Conservation (phyloP, 2,797 vertebrate species). For the Pagetopsis macropterus region DNA sequence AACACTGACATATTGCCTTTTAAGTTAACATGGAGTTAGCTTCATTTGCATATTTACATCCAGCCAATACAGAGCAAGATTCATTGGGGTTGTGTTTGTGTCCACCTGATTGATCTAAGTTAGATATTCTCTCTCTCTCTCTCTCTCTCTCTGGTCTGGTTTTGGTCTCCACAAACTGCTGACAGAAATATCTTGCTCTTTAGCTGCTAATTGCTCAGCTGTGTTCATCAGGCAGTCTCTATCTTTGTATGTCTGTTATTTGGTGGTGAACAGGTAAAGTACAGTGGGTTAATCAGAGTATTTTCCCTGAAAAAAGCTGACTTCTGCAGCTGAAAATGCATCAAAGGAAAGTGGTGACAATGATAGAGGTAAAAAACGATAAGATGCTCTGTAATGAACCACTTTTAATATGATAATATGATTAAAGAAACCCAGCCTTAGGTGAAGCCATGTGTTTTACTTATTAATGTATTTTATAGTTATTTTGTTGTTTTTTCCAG, state of each 20-base stretch:
- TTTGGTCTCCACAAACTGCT: slow-evolving; percentile 9
- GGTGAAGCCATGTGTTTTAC: neutral
- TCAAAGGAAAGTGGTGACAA: neutral
- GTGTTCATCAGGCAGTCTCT: slow-evolving; percentile 24
- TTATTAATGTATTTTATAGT: neutral
- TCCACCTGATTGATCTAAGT: neutral
- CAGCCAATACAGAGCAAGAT: neutral
- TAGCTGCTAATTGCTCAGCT: slow-evolving; percentile 11
- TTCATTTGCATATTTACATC: neutral
- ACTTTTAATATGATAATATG: neutral
- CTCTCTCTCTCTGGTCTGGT: neutral
- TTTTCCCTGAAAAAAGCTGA: slow-evolving; percentile 16
- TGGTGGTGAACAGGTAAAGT: slow-evolving; percentile 26
- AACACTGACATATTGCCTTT: slow-evolving; percentile 8
- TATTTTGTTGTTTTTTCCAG: neutral
- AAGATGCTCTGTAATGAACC: neutral
- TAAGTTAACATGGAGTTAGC: neutral
- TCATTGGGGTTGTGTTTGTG: neutral
- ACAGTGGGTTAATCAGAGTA: slow-evolving; percentile 29
- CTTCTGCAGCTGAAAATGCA: slow-evolving; percentile 20
- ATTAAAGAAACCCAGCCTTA: slow-evolving; percentile 4
- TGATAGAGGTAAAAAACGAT: slow-evolving; percentile 11
- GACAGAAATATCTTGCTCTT: slow-evolving; percentile 8
- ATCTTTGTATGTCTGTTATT: slow-evolving; percentile 31
- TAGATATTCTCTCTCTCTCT: neutral